phyloP scores from a whole-genome alignment of 2,113 vertebrate genomes.

The rabbit (Oryctolagus cuniculus) region mOryCun1.1 NC_091453.1:26923001-26923500 shows the following conservation, averaged over 20 bases:
- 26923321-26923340: slow-evolving; percentile 6
- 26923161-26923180: slow-evolving; percentile 37
- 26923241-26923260: slow-evolving; percentile 7
- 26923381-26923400: background rate
- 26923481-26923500: background rate
- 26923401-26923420: background rate
- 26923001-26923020: background rate
- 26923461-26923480: slow-evolving; percentile 19
- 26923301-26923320: background rate
- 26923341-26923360: slow-evolving; percentile 55
- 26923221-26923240: slow-evolving; percentile 44
- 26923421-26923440: background rate
- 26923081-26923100: background rate
- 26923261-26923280: slow-evolving; percentile 38
- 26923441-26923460: background rate
- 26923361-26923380: background rate
- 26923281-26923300: slow-evolving; percentile 50
- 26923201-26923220: slow-evolving; percentile 34
- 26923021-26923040: background rate
- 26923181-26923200: slow-evolving; percentile 8
- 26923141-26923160: background rate
- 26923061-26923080: slow-evolving; percentile 41
- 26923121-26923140: background rate
- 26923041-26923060: slow-evolving; percentile 24
- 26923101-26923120: background rate